phyloP scores from a whole-genome alignment of 2,113 vertebrate genomes.

The Donacobius atricapilla region DNA sequence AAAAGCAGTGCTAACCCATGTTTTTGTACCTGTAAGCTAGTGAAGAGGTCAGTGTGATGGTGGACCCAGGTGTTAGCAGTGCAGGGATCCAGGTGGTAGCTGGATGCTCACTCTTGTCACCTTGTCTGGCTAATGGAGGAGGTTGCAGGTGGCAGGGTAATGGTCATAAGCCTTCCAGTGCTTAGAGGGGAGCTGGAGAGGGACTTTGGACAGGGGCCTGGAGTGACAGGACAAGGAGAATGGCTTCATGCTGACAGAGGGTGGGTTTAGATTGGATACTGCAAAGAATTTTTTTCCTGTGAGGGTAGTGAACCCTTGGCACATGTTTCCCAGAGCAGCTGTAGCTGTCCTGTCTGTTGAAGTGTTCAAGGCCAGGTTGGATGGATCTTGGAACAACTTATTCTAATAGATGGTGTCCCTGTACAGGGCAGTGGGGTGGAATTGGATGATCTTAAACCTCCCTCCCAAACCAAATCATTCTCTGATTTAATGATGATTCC shows the following conservation, averaged over 20 bases:
- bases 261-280: not conserved
- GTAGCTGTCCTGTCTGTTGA: not conserved
- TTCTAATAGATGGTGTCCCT: not conserved
- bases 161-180: not conserved
- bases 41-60: not conserved
- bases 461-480: not conserved
- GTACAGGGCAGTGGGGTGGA: not conserved
- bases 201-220: not conserved
- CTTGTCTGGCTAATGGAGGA: not conserved
- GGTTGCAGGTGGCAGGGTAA: conserved; percentile 18
- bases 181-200: not conserved
- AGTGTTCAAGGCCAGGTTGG: not conserved
- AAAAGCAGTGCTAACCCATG: conserved; percentile 14
- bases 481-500: not conserved
- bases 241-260: not conserved
- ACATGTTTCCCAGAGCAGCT: not conserved
- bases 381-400: not conserved
- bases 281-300: not conserved
- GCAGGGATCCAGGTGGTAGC: not conserved
- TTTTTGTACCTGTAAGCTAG: not conserved
- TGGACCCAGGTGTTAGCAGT: not conserved
- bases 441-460: not conserved
- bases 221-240: not conserved
- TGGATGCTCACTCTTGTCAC: not conserved
- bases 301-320: not conserved